Percentiles rank a stretch among this genome's conserved stretches.
phyloP scores from a whole-genome alignment of 2,888 invertebrate genomes.

The Chouioia cunea region DNA sequence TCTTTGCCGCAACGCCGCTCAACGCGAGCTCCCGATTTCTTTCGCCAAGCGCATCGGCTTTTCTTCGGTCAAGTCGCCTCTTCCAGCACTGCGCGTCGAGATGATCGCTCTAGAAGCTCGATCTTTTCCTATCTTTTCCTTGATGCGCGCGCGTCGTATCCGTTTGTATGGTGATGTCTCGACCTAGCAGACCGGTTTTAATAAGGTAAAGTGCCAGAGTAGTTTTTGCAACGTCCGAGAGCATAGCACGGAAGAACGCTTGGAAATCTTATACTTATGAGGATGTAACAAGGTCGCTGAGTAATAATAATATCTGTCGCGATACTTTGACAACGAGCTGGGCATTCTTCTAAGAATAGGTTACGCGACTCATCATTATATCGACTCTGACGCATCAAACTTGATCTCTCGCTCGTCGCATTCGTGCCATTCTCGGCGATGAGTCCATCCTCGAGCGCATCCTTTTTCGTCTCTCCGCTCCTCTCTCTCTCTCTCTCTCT shows the following conservation, averaged over 20 bases:
- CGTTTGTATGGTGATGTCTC: neutral
- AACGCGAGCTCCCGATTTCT: constrained; percentile 53
- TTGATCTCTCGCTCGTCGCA: constrained; percentile 29
- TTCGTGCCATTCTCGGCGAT: constrained; percentile 44
- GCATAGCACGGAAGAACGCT: neutral
- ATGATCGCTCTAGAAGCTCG: neutral
- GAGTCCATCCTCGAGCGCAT: constrained; percentile 26
- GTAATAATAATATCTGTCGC: neutral
- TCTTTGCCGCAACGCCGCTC: constrained; percentile 61
- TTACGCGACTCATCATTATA: constrained; percentile 44
- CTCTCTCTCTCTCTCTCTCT: neutral
- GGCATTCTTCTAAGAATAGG: constrained; percentile 37
- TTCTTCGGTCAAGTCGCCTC: neutral
- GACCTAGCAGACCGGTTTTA: neutral
- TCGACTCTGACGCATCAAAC: constrained; percentile 42
- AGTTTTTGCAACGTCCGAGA: neutral
- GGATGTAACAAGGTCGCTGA: neutral
- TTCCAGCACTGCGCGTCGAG: neutral
- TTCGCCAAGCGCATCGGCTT: neutral
- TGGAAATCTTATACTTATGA: no score
- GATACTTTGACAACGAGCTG: neutral
- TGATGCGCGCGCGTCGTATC: neutral
- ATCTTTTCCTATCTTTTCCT: neutral
- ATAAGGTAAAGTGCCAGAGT: no score
- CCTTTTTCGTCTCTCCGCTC: constrained; percentile 31